These are phyloP conservation scores for Urosaurus nigricauda DNA, from an alignment of 2,797 vertebrate species.

Conservation along the genomic window DNA sequence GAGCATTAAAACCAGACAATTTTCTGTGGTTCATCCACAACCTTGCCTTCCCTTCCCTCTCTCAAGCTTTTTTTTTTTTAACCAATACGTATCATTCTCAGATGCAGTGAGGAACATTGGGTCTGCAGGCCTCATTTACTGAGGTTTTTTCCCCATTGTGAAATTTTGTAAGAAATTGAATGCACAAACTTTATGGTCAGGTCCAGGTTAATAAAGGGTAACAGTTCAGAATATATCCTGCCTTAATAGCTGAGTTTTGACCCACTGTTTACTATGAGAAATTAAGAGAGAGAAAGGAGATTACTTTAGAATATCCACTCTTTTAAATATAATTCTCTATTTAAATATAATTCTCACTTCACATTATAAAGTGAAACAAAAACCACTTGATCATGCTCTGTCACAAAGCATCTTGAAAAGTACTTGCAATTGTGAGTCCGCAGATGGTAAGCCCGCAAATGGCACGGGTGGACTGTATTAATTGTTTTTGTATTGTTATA, in stretches of 20 bases:
- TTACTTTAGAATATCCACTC: neutral
- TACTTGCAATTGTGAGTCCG: neutral
- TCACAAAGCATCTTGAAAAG: neutral
- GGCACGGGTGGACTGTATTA: no score
- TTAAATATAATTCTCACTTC: neutral
- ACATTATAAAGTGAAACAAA: neutral
- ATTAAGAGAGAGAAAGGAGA: neutral
- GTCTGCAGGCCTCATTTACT: neutral
- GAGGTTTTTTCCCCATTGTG: neutral
- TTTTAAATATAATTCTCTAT: neutral
- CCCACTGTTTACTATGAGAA: neutral
- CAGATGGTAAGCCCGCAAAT: no score
- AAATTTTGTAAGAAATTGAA: neutral
- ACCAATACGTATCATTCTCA: neutral
- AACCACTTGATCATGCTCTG: neutral
- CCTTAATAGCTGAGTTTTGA: neutral
- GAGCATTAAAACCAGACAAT: slow-evolving; percentile 29
- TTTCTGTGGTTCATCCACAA: slow-evolving; percentile 2
- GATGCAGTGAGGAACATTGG: neutral
- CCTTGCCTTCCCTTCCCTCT: neutral
- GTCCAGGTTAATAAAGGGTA: neutral
- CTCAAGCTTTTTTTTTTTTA: slow-evolving; percentile 5
- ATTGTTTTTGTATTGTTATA: no score
- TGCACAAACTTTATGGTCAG: neutral
- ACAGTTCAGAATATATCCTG: neutral